Percentiles rank a stretch among this genome's conserved stretches.
phyloP scores from a whole-genome alignment of 2,888 invertebrate species.

The Microctonus brassicae region DNA sequence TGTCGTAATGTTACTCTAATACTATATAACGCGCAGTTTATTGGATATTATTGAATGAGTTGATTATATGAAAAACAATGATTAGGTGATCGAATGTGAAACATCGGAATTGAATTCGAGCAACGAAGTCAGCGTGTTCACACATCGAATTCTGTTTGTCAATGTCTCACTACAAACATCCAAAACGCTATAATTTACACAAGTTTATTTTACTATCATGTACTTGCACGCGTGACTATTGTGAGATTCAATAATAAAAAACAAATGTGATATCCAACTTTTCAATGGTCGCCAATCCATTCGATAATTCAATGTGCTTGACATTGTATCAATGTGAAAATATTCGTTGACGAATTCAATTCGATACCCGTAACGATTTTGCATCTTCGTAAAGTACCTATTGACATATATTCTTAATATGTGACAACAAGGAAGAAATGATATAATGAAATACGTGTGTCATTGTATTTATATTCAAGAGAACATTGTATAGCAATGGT shows the following conservation, averaged over 20 bases:
- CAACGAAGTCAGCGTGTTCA: conserved; percentile 8
- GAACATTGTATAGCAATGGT: conserved; percentile 47
- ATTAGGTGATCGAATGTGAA: conserved; percentile 44
- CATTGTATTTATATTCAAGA: conserved; percentile 65
- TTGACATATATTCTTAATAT: conserved; percentile 64
- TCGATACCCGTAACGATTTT: conserved; percentile 48
- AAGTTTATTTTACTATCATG: background rate
- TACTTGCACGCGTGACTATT: background rate
- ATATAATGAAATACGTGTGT: conserved; percentile 55
- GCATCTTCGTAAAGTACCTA: conserved; percentile 57
- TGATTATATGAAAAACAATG: conserved; percentile 41
- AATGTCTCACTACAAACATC: conserved; percentile 18
- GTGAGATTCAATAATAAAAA: conserved; percentile 33
- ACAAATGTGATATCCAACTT: conserved; percentile 47
- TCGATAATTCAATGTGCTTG: conserved; percentile 31
- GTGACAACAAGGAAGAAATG: conserved; percentile 48
- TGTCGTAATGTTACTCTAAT: conserved; percentile 49
- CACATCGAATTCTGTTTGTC: conserved; percentile 11
- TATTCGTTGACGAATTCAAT: conserved; percentile 35
- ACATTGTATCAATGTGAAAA: background rate
- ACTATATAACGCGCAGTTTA: conserved; percentile 50
- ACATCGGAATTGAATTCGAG: conserved; percentile 9
- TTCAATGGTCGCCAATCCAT: conserved; percentile 41
- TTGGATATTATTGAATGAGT: conserved; percentile 35
- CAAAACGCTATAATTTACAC: background rate